These are phyloP conservation scores for Gasteruption jaculator DNA, from an alignment of 2,888 invertebrate species.

Conservation along the genomic window DNA sequence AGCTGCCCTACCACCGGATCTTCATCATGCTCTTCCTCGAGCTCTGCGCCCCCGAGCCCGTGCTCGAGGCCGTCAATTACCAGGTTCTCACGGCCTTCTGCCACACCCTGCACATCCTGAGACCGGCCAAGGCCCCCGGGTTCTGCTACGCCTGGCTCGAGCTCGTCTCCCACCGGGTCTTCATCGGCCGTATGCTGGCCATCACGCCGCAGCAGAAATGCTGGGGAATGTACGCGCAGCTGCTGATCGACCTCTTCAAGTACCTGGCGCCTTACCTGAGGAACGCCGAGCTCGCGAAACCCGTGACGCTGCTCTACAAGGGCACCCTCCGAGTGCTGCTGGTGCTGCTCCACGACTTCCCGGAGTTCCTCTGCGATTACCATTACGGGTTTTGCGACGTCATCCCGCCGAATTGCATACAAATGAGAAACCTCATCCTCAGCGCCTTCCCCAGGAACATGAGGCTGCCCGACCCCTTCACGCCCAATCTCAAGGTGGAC, in stretches of 20 bases:
- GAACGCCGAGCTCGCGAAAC: constrained; percentile 93
- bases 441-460: constrained; percentile 98
- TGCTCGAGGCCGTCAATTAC: constrained; percentile 91
- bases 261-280: constrained; percentile 95
- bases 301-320: constrained; percentile 91
- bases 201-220: constrained; percentile 90
- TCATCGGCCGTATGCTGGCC: constrained; percentile 89
- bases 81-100: constrained; percentile 94
- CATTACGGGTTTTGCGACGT: constrained; percentile 99
- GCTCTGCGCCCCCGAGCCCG: constrained; percentile 88
- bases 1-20: constrained; percentile 95
- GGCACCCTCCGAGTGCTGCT: constrained; percentile 91
- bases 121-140: constrained; percentile 90
- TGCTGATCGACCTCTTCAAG: constrained; percentile 93
- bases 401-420: constrained; percentile 98
- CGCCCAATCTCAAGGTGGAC: constrained; percentile 92
- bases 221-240: constrained; percentile 96
- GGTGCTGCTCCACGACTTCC: constrained; percentile 96
- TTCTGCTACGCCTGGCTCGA: constrained; percentile 99
- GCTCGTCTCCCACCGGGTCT: constrained; percentile 92
- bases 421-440: constrained; percentile 95
- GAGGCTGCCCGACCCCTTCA: constrained; percentile 98
- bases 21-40: constrained; percentile 96
- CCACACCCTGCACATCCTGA: constrained; percentile 88
- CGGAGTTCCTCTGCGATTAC: constrained; percentile 98